Evolutionary conservation across 2,888 invertebrate genomes (phyloP), one percentile per base, ranked within the genome.

Genomic region (Lycophotia porphyrea): DNA sequence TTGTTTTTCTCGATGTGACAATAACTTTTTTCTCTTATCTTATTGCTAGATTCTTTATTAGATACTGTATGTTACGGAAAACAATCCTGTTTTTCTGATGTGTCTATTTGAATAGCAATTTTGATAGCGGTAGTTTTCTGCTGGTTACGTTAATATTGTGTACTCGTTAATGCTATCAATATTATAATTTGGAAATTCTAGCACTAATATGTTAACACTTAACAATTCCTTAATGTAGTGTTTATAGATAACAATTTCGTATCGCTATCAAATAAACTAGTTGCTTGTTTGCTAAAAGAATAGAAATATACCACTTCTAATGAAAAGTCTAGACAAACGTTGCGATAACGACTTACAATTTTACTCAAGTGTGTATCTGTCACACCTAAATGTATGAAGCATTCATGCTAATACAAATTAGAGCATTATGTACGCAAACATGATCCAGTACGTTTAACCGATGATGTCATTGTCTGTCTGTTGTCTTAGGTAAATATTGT

Each of bases 381-480:
- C 55, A 52, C 60, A 70, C 55, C 24, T 74, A 44, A 84, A 80
- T 61, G 65, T 80, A 69, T 70, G 31, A 69, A 80, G 65, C 60
- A 47, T 65, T 58, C 60, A 69, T 82, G 71, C 47, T 71, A 58
- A 44, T 84, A 74, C 52, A 81, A 81, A 81, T 71, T 80, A 81
- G 55, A 75, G 49, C 70, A 68, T 69, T 81, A 76, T 47, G 27
- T 69, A 76, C 67, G 49, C 71, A 85, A 85, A 85, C 85, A 85
- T 73, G 82, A 85, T 82, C 78, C 73, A 77, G 70, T 82, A 82
- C 76, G 78, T 81, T 87, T 71, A 74, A 82, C 63, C 76, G 81
- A 78, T 90, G 90, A 89, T 84, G 87, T 89, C 89, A 90, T 68
- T 73, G 65, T 84, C 78, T 88, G 87, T 87, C 84, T 87, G 78